Evolutionary conservation across 2,888 invertebrate species (phyloP), one percentile per base, ranked within the genome.

Genomic region (Stenotaenia linearis): DNA sequence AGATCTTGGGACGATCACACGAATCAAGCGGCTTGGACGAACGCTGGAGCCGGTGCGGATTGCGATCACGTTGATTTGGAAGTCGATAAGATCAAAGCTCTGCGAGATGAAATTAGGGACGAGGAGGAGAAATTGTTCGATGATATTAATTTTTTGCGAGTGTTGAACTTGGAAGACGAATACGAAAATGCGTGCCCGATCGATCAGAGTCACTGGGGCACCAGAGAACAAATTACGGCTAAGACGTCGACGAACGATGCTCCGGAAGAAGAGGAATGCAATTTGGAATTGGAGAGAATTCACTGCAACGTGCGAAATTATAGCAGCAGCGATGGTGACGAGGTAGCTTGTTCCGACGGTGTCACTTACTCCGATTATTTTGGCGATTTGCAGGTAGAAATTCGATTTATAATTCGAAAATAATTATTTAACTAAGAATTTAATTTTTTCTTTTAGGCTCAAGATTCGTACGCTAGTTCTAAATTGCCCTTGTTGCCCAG

Each of bases 71-170:
- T 37, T n/a, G 37, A 6, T 4, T 23, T 25, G 10, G 23, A 37
- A 10, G 21, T 75, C 4, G 76, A 75, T n/a, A 37, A 75, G 30
- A 75, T 79, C 12, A 79, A 79, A 21, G 69, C 79, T 2, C 25
- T 79, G 30, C 74, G 79, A 1, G 81, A 80, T 9, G 80, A 79
- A 74, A 80, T 81, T 12, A 80, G 79, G 35, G 76, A 78, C 7
- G 82, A 81, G 23, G 81, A 81, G 40, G 79, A 80, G 74, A 78
- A 82, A 32, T 74, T 79, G 61, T 80, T 79, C 30, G 80, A 79
- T 15, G 81, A 81, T 61, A 81, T 81, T 50, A 77, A 80, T 61
- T 74, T 79, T 21, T 61, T 80, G 61, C 79, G 81, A 6, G 79
- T 75, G 7, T 77, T 81, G 25, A 78, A 80, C 21, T 78, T 81